Conservation (phyloP, 2,797 vertebrate species). For the Bufotes viridis region DNA sequence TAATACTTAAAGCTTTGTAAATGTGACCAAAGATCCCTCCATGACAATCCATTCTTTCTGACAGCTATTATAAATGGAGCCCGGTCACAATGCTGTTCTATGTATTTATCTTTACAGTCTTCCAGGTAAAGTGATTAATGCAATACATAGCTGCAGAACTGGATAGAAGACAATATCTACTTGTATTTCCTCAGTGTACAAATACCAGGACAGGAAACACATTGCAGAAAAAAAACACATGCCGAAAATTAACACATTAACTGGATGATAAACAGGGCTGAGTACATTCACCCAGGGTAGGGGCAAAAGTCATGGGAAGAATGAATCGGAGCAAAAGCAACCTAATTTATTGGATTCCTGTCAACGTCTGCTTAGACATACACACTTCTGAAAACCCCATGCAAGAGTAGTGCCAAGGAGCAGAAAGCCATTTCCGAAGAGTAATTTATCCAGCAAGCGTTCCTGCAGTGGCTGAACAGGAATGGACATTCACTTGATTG, state of each 20-base stretch:
- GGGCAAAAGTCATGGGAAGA: constrained; percentile 49
- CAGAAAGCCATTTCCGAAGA: constrained; percentile 8
- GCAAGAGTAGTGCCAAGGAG: not conserved
- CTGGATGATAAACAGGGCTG: constrained; percentile 26
- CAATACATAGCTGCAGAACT: not conserved
- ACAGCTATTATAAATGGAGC: not conserved
- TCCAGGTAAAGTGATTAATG: not conserved
- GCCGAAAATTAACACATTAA: constrained; percentile 34
- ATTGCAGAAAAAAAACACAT: not conserved
- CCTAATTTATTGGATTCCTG: constrained; percentile 22
- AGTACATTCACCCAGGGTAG: constrained; percentile 2
- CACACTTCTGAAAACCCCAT: not conserved
- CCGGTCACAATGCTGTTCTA: not conserved
- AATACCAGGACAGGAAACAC: not conserved
- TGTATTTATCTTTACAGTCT: not conserved
- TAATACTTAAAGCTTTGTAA: not conserved
- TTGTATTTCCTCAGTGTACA: not conserved
- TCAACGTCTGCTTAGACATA: constrained; percentile 20
- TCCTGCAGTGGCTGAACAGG: not conserved
- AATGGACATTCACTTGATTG: not conserved
- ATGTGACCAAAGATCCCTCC: not conserved
- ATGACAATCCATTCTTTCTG: not conserved
- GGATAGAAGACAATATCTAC: not conserved
- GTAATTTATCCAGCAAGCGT: not conserved
- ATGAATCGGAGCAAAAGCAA: constrained; percentile 12